Conservation (phyloP, 2,113 vertebrate species). For the Aegotheles bennettii region DNA sequence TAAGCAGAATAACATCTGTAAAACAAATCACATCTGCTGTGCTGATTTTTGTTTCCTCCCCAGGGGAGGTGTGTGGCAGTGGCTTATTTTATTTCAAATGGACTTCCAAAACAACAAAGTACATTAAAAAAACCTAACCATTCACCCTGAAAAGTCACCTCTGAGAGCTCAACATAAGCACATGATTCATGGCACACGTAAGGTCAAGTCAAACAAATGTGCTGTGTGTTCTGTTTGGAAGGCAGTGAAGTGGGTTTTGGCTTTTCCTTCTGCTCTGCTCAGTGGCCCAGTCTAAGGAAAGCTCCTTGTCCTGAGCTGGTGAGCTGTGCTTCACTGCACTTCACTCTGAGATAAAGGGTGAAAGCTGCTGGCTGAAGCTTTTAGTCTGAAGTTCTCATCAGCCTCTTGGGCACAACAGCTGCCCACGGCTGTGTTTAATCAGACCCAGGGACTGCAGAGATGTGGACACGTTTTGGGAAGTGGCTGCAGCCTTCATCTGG, state of each 20-base stretch:
- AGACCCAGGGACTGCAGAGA: too few relatives aligned
- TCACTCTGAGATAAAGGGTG: background rate
- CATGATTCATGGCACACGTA: accelerated
- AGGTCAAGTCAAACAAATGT: background rate
- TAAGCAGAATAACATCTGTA: background rate
- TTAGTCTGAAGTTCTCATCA: background rate
- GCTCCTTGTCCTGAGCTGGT: background rate
- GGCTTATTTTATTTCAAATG: background rate
- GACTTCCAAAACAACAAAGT: background rate
- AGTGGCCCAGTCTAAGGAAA: background rate
- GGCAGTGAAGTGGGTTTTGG: background rate
- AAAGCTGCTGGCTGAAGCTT: background rate
- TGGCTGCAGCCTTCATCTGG: background rate
- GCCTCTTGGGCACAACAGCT: background rate
- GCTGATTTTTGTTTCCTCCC: background rate
- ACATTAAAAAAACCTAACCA: background rate
- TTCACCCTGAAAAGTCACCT: background rate
- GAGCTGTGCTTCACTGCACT: background rate
- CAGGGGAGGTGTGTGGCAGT: background rate
- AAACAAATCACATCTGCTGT: background rate
- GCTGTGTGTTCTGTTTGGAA: background rate
- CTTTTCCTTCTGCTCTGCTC: background rate
- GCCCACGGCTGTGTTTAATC: background rate
- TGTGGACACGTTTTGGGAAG: too few relatives aligned
- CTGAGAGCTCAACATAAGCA: background rate